Conservation (phyloP, 2,113 vertebrate species). For the Pyxicephalus adspersus region DNA sequence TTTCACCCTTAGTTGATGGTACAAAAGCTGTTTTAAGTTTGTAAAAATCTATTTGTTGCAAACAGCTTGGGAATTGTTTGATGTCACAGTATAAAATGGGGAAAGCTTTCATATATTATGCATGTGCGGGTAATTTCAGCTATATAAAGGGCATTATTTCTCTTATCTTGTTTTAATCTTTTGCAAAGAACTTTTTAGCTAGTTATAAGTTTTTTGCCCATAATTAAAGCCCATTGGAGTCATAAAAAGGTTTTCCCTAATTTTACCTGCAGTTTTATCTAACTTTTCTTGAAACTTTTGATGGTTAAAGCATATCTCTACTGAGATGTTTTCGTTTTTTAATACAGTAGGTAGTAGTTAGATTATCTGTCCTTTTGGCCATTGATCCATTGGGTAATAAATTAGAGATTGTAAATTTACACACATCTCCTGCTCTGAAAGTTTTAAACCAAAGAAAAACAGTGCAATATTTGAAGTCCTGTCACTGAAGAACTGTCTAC, state of each 20-base stretch:
- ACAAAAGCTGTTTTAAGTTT: conserved; percentile 46
- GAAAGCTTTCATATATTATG: conserved; percentile 15
- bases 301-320: too few relatives aligned
- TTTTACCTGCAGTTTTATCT: not conserved
- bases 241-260: not conserved
- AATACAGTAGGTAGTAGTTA: too few relatives aligned
- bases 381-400: too few relatives aligned
- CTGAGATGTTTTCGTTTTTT: too few relatives aligned
- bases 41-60: conserved; percentile 30
- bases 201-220: not conserved
- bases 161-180: not conserved
- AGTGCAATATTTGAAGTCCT: too few relatives aligned
- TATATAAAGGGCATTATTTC: conserved; percentile 1
- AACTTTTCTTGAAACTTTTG: too few relatives aligned
- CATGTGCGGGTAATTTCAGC: conserved; percentile 26
- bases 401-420: too few relatives aligned
- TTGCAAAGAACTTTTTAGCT: not conserved
- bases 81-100: conserved; percentile 6
- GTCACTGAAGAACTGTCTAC: too few relatives aligned
- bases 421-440: too few relatives aligned
- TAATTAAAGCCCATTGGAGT: not conserved
- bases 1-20: conserved; percentile 37
- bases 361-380: too few relatives aligned
- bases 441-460: too few relatives aligned
- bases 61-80: conserved; percentile 35